Conservation (phyloP, 2,797 vertebrate species). For the Staurois parvus region DNA sequence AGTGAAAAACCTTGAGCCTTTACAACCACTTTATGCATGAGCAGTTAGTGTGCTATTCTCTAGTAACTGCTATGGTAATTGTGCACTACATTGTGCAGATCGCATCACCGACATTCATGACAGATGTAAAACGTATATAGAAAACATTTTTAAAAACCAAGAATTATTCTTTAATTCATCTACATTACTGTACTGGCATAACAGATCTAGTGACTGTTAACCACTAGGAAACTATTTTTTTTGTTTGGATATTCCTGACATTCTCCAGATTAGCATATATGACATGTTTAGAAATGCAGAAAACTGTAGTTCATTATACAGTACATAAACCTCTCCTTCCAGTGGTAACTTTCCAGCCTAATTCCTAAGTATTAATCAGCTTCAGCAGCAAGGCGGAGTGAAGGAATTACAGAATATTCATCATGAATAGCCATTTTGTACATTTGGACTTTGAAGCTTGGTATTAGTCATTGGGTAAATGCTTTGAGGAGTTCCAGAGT, state of each 20-base stretch:
- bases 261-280: background rate
- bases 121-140: no score
- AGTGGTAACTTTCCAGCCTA: constrained; percentile 8
- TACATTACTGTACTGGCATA: background rate
- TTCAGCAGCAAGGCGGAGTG: background rate
- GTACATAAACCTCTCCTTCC: background rate
- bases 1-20: no score
- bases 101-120: no score
- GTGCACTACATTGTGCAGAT: no score
- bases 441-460: constrained; percentile 41
- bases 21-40: no score
- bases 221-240: background rate
- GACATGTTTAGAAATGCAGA: background rate
- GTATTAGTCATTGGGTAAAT: constrained; percentile 31
- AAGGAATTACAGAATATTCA: constrained; percentile 31
- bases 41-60: no score
- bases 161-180: no score
- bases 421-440: constrained; percentile 40
- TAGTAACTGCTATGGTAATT: no score
- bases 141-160: no score
- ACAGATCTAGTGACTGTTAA: background rate
- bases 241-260: background rate
- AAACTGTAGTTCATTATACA: background rate
- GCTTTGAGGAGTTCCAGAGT: constrained; percentile 2
- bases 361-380: constrained; percentile 4